phyloP scores from a whole-genome alignment of 2,797 vertebrate species.

The Micromesistius poutassou region DNA sequence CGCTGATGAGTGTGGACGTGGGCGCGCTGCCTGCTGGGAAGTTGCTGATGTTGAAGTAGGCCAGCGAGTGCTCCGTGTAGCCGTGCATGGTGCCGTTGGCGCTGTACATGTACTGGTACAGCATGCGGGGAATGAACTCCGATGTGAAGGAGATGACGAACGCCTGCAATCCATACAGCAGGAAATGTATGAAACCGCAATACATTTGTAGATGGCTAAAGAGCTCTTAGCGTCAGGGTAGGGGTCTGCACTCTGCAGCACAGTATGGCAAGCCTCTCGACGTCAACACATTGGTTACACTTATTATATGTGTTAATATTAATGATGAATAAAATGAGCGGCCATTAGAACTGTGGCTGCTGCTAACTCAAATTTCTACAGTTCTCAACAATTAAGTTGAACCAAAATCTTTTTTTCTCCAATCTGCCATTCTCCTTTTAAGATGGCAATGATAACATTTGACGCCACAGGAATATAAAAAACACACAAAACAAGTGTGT shows the following conservation, averaged over 20 bases:
- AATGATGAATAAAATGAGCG: not conserved
- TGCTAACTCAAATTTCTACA: not conserved
- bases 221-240: not conserved
- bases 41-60: conserved; percentile 93
- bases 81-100: conserved; percentile 89
- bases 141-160: conserved; percentile 98
- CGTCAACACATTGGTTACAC: not conserved
- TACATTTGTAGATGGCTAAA: not conserved
- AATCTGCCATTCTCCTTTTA: not conserved
- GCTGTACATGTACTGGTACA: conserved; percentile 94
- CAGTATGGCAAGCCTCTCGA: not conserved
- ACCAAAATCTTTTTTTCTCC: not conserved
- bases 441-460: not conserved
- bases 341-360: no score
- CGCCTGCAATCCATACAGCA: conserved; percentile 70
- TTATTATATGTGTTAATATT: not conserved
- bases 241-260: not conserved
- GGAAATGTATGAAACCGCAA: not conserved
- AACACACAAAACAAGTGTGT: not conserved
- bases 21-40: conserved; percentile 85
- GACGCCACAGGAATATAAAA: not conserved
- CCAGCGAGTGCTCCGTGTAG: conserved; percentile 92
- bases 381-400: not conserved
- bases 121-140: conserved; percentile 93
- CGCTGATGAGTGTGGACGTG: conserved; percentile 78